Conservation (phyloP, 2,113 vertebrate genomes). For the Poeciliopsis retropinna region DNA sequence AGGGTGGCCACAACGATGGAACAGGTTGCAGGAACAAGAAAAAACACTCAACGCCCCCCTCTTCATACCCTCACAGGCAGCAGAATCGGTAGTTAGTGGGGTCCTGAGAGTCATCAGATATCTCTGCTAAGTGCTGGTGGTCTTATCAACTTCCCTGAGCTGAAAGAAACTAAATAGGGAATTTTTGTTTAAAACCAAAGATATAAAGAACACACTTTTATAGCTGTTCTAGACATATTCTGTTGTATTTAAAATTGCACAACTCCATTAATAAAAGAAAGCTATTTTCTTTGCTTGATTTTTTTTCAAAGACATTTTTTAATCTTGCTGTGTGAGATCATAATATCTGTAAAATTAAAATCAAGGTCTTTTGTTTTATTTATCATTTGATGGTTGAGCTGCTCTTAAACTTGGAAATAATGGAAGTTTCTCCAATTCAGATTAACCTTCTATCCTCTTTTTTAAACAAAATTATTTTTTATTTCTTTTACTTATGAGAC, state of each 20-base stretch:
- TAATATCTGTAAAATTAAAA: neutral
- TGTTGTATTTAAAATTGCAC: neutral
- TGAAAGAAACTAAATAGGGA: slow-evolving; percentile 31
- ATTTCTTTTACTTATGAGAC: too few species aligned
- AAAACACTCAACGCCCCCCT: slow-evolving; percentile 73
- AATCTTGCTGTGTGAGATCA: neutral
- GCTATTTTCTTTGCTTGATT: neutral
- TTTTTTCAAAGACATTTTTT: neutral
- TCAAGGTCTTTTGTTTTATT: too few species aligned
- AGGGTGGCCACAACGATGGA: slow-evolving; percentile 50
- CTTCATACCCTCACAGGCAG: slow-evolving; percentile 37
- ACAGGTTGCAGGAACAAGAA: slow-evolving; percentile 73
- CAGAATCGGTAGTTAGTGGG: slow-evolving; percentile 54
- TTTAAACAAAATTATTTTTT: too few species aligned
- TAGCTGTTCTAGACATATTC: neutral
- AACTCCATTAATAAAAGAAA: neutral
- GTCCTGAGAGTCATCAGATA: slow-evolving; percentile 70
- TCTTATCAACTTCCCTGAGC: slow-evolving; percentile 41
- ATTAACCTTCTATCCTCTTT: neutral
- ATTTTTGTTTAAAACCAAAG: slow-evolving; percentile 23
- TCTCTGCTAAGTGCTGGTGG: slow-evolving; percentile 74
- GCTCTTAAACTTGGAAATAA: neutral
- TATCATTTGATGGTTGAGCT: too few species aligned
- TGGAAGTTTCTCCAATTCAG: neutral
- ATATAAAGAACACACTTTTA: slow-evolving; percentile 10